A percentile compares a stretch with the other conserved stretches of the same genome.
Evolutionary conservation across 2,797 vertebrate species (phyloP).

Genomic region (Phataginus tetradactyla): DNA sequence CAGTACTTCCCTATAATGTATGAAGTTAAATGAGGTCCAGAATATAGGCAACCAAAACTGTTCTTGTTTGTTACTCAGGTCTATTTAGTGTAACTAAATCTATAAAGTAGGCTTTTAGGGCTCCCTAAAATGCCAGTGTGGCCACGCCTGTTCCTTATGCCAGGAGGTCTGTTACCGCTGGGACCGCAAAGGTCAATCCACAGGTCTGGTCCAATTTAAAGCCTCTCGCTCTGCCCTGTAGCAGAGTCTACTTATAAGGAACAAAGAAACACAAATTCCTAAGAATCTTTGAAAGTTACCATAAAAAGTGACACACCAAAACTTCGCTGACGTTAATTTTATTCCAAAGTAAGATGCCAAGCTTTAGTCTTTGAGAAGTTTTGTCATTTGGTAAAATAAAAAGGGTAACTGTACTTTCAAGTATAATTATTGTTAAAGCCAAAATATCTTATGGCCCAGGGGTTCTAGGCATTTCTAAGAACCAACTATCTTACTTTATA

Average conservation of each 20-base stretch:
- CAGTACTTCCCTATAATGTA: neutral
- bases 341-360: neutral
- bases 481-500: neutral
- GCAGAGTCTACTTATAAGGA: neutral
- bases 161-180: neutral
- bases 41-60: neutral
- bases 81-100: neutral
- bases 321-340: neutral
- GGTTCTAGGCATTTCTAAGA: neutral
- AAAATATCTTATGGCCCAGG: neutral
- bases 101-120: neutral
- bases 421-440: neutral
- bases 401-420: neutral
- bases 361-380: neutral
- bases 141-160: neutral
- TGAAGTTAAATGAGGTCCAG: neutral
- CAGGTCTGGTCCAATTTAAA: neutral
- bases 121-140: neutral
- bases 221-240: neutral
- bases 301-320: neutral
- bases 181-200: neutral
- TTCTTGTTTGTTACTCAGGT: neutral
- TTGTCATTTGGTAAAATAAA: neutral
- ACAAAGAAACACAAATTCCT: neutral
- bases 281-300: neutral